Evolutionary conservation across 2,797 vertebrate genomes (phyloP).

Genomic region (Merluccius polli): DNA sequence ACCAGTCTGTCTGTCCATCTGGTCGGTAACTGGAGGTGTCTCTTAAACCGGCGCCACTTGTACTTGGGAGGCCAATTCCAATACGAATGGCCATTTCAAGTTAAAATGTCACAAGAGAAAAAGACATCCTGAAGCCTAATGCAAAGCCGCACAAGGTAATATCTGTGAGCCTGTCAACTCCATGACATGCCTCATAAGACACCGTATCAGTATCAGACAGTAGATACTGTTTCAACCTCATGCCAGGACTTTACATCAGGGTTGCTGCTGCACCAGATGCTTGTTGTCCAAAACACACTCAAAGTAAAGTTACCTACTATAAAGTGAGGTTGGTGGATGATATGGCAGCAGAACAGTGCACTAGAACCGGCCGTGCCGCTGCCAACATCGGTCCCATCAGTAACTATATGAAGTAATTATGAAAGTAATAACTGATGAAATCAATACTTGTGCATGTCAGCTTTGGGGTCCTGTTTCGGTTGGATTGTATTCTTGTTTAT

Average conservation of each 20-base stretch:
- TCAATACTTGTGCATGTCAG: background rate
- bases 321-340: constrained; percentile 55
- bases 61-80: background rate
- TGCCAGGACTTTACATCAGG: background rate
- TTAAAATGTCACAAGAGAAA: background rate
- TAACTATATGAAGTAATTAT: constrained; percentile 52
- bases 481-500: background rate
- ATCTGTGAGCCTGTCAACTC: background rate
- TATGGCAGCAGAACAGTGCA: constrained; percentile 66
- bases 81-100: background rate
- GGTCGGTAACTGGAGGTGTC: background rate
- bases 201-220: background rate
- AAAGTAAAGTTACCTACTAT: constrained; percentile 66
- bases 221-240: background rate
- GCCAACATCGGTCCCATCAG: constrained; percentile 66
- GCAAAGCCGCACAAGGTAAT: background rate
- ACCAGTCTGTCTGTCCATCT: background rate
- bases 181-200: background rate
- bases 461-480: background rate
- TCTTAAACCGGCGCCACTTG: background rate
- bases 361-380: constrained; percentile 67
- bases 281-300: constrained; percentile 46
- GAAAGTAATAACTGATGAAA: background rate
- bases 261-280: constrained; percentile 40
- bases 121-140: background rate